Base-by-base conservation (phyloP, 2,113 vertebrate genomes). In the Ailurus styani region DNA sequence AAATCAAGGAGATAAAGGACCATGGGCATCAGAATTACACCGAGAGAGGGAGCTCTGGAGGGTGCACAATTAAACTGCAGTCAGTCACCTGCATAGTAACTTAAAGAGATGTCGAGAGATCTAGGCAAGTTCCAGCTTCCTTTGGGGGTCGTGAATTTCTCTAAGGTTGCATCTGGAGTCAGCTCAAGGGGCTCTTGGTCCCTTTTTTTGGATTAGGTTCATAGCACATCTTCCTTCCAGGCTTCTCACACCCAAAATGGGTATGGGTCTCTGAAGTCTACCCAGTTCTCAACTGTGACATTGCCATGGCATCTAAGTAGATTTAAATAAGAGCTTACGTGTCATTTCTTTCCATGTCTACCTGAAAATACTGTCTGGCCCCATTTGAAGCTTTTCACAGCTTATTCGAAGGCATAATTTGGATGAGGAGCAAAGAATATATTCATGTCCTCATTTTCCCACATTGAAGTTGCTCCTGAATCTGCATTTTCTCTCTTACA, bases 361-460 rank as follows among this genome's bases (percentile, higher is more conserved):
- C 84, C 11, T 25, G 66, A 91, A 89, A 87, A 87, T 25, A 54
- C 11, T 40, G 37, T 23, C 54, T 68, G 27, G n/a, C 21, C 18
- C 42, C 50, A 79, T 34, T 60, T 3, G 64, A 84, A 27, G 78
- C 73, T 87, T 94, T 94, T 55, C 40, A 88, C 29, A 90, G 34
- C 62, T 68, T 66, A 82, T 54, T 91, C 42, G 93, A 91, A 87
- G 31, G 18, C 37, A 87, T 95, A 97, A 87, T 97, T 95, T 97
- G 95, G 90, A 73, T 95, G 94, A 47, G 18, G 55, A 98, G 81
- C 93, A 88, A 62, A 97, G 60, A 90, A 77, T 64, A 20, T 98
- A 87, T 94, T 98, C 95, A 96, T 98, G 40, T 96, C 78, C 96
- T 98, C 96, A 96, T 98, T 98, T 98, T 94, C 90, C 88, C 5